These are phyloP conservation scores for Gambelia wislizenii DNA, from an alignment of 2,797 vertebrate species.

Conservation along the genomic window DNA sequence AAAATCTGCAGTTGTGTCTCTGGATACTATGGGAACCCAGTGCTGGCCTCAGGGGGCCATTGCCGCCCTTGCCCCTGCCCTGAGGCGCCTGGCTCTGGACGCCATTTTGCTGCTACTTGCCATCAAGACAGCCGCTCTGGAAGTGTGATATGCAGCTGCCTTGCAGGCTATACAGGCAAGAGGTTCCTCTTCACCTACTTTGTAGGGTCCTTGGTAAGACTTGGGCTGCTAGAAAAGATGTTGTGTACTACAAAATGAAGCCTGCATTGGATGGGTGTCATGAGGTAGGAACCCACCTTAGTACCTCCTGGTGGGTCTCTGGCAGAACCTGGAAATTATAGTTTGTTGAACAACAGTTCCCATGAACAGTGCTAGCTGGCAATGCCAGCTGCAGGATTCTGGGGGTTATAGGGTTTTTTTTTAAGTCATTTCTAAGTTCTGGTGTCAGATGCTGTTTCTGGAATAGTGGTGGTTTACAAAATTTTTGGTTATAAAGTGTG, in stretches of 20 bases:
- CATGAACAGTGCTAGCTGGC: no score
- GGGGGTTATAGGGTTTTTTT: no score
- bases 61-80: slow-evolving; percentile 96
- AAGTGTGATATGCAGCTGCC: slow-evolving; percentile 93
- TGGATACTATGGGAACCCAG: slow-evolving; percentile 92
- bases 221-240: neutral
- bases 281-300: neutral
- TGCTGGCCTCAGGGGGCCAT: slow-evolving; percentile 84
- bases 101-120: slow-evolving; percentile 92
- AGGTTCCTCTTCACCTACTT: neutral
- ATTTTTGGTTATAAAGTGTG: no score
- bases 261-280: no score
- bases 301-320: neutral
- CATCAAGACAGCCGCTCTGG: slow-evolving; percentile 89
- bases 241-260: neutral
- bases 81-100: slow-evolving; percentile 87
- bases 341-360: no score
- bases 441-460: no score
- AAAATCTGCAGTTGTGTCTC: slow-evolving; percentile 82
- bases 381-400: no score
- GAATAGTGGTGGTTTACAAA: no score
- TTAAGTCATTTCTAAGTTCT: no score
- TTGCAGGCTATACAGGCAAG: slow-evolving; percentile 92
- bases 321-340: no score
- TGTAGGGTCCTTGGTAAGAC: no score